Evolutionary conservation across 2,113 vertebrate species (phyloP), one percentile per base, ranked within the genome.

Genomic region (Psettodes erumei): DNA sequence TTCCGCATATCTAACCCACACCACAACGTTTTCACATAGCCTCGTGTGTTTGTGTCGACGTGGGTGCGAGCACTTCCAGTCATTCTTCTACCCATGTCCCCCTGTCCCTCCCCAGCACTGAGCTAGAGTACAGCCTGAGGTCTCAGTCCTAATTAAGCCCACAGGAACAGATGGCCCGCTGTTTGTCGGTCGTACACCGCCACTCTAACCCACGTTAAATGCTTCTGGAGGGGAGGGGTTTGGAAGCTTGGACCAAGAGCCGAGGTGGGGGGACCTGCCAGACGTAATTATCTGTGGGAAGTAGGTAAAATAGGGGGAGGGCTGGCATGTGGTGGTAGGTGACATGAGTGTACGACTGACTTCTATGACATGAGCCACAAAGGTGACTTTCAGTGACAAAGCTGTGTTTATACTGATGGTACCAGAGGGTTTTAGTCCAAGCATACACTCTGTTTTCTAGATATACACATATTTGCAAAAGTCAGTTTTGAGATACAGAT

Each of bases 91-190:
- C 58, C 28, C 69, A 78, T 59, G 40, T 64, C 19, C 51, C 48
- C 37, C 58, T 53, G 75, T 80, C 28, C 18, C 45, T 42, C 58
- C 68, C 77, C 64, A 66, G 71, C 59, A 65, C 75, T 67, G 73
- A 85, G 77, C 58, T 23, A 19, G 62, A 84, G 70, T 61, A 35
- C 47, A 47, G 55, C 71, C 69, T 70, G 64, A 86, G 67, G 87
- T 84, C 78, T 71, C 30, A 68, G 71, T 79, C 71, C 85, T 93
- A 87, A 89, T 87, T 91, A 92, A 92, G 86, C 83, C 86, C 82
- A 77, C 60, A 80, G 77, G 86, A 90, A 89, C 93, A 93, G 91
- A 94, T 94, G 93, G 92, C 74, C 74, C 5, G 48, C 64, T 89
- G 85, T 89, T 90, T 89, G 73, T 89, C 72, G 79, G 83, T 81